Evolutionary conservation across 2,888 invertebrate genomes (phyloP), one percentile per base, ranked within the genome.

Genomic region (Sepiola atlantica): DNA sequence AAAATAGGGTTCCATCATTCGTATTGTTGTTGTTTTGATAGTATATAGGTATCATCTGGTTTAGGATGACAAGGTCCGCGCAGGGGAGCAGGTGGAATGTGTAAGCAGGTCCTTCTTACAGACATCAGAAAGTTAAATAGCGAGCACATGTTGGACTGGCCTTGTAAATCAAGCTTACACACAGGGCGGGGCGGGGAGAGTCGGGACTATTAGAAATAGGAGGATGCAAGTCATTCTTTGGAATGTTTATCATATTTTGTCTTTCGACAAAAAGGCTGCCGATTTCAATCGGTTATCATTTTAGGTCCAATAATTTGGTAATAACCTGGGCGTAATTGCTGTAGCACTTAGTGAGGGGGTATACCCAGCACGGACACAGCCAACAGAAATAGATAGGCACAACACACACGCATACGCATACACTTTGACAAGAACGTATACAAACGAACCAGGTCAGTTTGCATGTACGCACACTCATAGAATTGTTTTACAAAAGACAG

Each of bases 331-430:
- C 32, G 77, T 77, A 32, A 77, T 4, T 77, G 77, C 77, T 77
- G 77, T 77, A 77, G n/a, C 77, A 77, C 77, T 77, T 14, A 14
- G 77, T 77, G n/a, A 77, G 77, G 77, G 28, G 77, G n/a, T n/a
- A n/a, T n/a, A n/a, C 77, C n/a, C 32, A 77, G 77, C 77, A 77
- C 32, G n/a, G n/a, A 32, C 77, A 77, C 77, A 77, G 77, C 77
- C 77, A n/a, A 77, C 77, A 77, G 77, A 77, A 77, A 77, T n/a
- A n/a, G n/a, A 77, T 77, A 77, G n/a, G 77, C 77, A 77, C 77
- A 77, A 77, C n/a, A n/a, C 32, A 16, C 32, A 77, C n/a, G n/a
- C n/a, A 77, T 2, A 77, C n/a, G 12, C 28, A 77, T n/a, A 16
- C 77, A 77, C n/a, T 16, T 61, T 45, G 45, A 61, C 21, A 32